These are phyloP conservation scores for Enteromius anoplus DNA, from an alignment of 2,797 vertebrate genomes.

Conservation along the genomic window DNA sequence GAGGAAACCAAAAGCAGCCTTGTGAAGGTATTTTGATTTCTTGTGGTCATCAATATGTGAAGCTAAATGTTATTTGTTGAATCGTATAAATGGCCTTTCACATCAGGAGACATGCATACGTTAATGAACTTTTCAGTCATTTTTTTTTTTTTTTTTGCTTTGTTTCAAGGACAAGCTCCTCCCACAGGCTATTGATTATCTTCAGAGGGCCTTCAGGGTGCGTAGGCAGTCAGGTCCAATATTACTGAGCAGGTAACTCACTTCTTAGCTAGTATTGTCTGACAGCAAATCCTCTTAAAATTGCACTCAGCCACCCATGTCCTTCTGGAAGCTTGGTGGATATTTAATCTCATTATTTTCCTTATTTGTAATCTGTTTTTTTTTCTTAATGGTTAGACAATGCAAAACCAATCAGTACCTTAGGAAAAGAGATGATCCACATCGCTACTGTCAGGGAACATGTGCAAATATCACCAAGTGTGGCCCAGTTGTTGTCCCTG, in stretches of 20 bases:
- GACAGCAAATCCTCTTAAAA: constrained; percentile 49
- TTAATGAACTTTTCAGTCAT: constrained; percentile 12
- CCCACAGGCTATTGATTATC: constrained; percentile 92
- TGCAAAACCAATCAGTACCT: constrained; percentile 92
- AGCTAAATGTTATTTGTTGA: neutral
- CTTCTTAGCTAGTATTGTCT: neutral
- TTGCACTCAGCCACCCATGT: neutral
- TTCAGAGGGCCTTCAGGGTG: constrained; percentile 91
- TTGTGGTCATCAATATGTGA: neutral
- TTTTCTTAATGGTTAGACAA: constrained; percentile 78
- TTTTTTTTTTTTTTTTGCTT: constrained; percentile 19
- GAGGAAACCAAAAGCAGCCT: constrained; percentile 80
- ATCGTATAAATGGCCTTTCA: neutral
- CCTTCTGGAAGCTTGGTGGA: constrained; percentile 10
- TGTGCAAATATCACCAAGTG: constrained; percentile 88
- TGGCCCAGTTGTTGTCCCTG: constrained; percentile 88
- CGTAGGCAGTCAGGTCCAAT: constrained; percentile 84
- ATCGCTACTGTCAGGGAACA: constrained; percentile 89
- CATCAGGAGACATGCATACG: neutral
- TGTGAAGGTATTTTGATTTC: constrained; percentile 76
- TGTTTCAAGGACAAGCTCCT: constrained; percentile 88
- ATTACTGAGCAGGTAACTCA: constrained; percentile 88
- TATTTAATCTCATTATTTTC: constrained; percentile 23
- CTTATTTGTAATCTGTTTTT: constrained; percentile 3
- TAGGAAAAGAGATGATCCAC: constrained; percentile 90